Conservation (phyloP, 2,888 invertebrate species). For the Eretmocerus hayati region DNA sequence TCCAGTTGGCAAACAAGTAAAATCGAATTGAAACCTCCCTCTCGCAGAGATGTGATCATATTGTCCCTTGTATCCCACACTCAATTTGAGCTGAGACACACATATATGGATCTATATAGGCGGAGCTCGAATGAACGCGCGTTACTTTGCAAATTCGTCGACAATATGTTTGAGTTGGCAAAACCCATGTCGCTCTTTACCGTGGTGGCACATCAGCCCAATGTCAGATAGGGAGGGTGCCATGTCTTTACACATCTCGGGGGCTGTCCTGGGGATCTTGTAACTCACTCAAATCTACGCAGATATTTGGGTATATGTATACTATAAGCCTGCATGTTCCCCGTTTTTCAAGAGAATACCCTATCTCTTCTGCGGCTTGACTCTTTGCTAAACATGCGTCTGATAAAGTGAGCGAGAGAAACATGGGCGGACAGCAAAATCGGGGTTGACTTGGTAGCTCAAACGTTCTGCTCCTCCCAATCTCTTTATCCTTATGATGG, state of each 20-base stretch:
- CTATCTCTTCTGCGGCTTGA: too few relatives aligned
- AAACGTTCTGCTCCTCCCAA: not conserved
- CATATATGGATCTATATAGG: slow-evolving; percentile 8
- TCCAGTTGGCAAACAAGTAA: too few relatives aligned
- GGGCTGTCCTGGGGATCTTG: slow-evolving; percentile 26
- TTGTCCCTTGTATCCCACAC: slow-evolving; percentile 7
- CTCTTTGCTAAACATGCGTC: too few relatives aligned
- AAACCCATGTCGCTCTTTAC: not conserved
- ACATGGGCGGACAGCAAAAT: not conserved
- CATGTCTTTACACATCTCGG: not conserved
- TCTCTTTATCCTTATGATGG: not conserved
- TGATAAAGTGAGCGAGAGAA: not conserved
- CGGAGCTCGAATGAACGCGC: slow-evolving; percentile 20
- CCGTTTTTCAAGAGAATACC: too few relatives aligned
- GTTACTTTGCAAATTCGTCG: slow-evolving; percentile 37
- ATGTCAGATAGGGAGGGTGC: slow-evolving; percentile 15
- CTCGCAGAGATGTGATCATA: not conserved
- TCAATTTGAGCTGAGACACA: slow-evolving; percentile 3
- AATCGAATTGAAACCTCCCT: slow-evolving; percentile 6
- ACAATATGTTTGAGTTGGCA: slow-evolving; percentile 44
- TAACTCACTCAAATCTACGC: slow-evolving; percentile 46
- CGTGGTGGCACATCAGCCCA: not conserved
- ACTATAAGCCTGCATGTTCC: too few relatives aligned
- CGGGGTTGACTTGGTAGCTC: not conserved
- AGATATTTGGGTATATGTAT: slow-evolving; percentile 46